phyloP scores from a whole-genome alignment of 2,797 vertebrate genomes.

The Halcyon smyrnensis region DNA sequence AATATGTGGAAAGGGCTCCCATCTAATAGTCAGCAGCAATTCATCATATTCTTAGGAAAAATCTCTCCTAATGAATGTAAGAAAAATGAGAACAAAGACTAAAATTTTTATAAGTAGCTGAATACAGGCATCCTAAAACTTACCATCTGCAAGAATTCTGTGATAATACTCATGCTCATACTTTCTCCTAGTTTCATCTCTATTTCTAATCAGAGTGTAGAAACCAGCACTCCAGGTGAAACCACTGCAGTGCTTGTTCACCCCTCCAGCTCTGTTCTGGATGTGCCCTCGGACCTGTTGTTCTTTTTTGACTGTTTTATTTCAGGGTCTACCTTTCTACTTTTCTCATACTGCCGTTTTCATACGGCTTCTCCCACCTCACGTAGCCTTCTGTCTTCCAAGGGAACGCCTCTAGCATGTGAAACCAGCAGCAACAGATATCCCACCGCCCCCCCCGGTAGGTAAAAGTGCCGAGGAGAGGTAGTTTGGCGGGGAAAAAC shows the following conservation, averaged over 20 bases:
- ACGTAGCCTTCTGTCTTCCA: rapidly evolving
- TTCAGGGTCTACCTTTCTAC: background rate
- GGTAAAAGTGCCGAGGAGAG: rapidly evolving
- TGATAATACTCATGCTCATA: background rate
- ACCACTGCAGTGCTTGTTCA: background rate
- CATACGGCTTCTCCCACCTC: background rate
- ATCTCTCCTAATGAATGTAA: background rate
- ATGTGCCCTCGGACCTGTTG: rapidly evolving
- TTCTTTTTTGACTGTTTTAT: rapidly evolving
- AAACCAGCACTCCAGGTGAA: background rate
- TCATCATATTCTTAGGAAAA: background rate
- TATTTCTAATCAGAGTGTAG: background rate
- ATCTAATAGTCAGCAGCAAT: background rate
- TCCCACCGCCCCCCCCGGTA: no score
- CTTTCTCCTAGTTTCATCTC: background rate
- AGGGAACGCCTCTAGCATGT: no score
- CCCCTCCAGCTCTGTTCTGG: rapidly evolving
- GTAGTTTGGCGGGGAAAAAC: rapidly evolving
- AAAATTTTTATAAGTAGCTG: background rate
- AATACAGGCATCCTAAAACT: background rate
- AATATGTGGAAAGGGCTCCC: background rate
- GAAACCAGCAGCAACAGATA: no score
- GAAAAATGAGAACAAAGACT: background rate
- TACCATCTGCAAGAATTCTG: background rate
- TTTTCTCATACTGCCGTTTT: background rate